A percentile compares a stretch with the other conserved stretches of the same genome.
Conservation (phyloP, 2,888 invertebrate genomes). For the Tipula vernalis region DNA sequence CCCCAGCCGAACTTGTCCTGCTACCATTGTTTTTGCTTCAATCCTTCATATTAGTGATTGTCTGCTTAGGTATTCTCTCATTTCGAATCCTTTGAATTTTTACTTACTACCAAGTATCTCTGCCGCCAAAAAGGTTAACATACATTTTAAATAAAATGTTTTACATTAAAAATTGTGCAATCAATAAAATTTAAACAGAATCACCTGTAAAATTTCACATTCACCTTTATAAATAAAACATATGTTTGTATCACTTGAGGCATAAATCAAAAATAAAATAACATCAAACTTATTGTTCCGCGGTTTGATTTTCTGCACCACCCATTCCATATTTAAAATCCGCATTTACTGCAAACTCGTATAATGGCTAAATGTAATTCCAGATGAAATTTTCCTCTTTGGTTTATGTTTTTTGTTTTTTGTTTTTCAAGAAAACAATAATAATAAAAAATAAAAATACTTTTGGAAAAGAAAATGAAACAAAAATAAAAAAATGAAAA, state of each 20-base stretch:
- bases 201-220: no score
- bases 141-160: no score
- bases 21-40: no score
- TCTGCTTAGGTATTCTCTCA: no score
- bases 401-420: neutral
- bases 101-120: no score
- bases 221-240: neutral
- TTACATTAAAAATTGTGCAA: no score
- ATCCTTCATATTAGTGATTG: no score
- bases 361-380: neutral
- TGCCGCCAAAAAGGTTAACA: no score
- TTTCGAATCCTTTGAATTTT: no score
- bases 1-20: no score
- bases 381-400: neutral
- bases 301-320: neutral
- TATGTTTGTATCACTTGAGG: neutral
- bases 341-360: neutral
- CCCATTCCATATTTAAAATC: neutral
- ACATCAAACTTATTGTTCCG: neutral
- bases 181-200: no score
- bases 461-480: neutral
- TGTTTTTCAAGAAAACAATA: neutral
- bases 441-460: neutral
- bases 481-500: neutral
- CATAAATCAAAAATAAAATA: neutral